Conservation (phyloP, 2,888 invertebrate genomes). For the Limulus polyphemus region DNA sequence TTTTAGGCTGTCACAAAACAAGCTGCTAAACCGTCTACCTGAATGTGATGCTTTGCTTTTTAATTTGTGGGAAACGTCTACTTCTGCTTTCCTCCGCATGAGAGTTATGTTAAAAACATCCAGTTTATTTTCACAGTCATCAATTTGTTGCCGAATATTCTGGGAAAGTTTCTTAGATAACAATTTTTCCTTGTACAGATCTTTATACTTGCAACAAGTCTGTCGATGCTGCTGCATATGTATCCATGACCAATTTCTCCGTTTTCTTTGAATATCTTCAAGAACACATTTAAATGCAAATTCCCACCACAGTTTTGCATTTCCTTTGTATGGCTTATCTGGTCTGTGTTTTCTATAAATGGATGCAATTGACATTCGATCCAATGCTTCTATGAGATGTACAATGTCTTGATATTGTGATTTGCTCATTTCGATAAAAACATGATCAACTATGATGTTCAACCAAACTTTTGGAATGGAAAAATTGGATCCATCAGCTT, state of each 20-base stretch:
- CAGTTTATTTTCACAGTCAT: constrained; percentile 51
- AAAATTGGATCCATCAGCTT: constrained; percentile 65
- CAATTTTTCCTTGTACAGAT: constrained; percentile 41
- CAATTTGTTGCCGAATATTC: constrained; percentile 1
- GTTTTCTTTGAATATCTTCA: constrained; percentile 59
- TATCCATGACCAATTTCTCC: constrained; percentile 81
- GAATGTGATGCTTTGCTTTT: constrained; percentile 30
- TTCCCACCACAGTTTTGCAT: constrained; percentile 62
- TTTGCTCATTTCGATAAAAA: constrained; percentile 38
- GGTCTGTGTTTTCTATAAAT: constrained; percentile 79
- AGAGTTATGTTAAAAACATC: constrained; percentile 86
- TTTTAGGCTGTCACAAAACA: constrained; percentile 49
- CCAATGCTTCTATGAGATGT: constrained; percentile 76
- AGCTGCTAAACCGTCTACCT: constrained; percentile 59
- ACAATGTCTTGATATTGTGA: constrained; percentile 69
- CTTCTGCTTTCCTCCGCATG: constrained; percentile 72
- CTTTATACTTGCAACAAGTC: constrained; percentile 46
- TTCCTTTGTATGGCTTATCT: constrained; percentile 48
- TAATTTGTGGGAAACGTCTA: constrained; percentile 51
- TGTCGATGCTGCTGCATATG: constrained; percentile 67
- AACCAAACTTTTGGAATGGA: constrained; percentile 73
- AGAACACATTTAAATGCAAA: constrained; percentile 77
- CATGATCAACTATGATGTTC: constrained; percentile 44
- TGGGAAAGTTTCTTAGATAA: constrained; percentile 45
- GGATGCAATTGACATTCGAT: constrained; percentile 62